Conservation (phyloP, 2,888 invertebrate species). For the Xanthorhoe spadicearia region DNA sequence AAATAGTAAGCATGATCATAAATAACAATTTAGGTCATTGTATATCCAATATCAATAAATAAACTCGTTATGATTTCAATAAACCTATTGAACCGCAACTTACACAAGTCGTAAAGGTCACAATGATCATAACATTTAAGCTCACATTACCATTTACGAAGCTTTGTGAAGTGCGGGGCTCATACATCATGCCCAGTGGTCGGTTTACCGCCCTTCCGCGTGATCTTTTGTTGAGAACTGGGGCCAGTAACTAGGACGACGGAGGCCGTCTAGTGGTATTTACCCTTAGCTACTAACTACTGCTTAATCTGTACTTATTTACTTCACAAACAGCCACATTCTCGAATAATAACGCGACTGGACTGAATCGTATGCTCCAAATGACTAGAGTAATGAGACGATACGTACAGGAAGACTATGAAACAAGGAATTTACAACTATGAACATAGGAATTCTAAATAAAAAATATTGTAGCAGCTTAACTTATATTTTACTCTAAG, state of each 20-base stretch:
- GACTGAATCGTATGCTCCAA: slow-evolving; percentile 32
- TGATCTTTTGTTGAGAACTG: slow-evolving; percentile 57
- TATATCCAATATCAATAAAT: neutral
- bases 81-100: neutral
- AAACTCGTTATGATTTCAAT: neutral
- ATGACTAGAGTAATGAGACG: slow-evolving; percentile 8
- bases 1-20: neutral
- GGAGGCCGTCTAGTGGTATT: slow-evolving; percentile 78
- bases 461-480: neutral
- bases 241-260: slow-evolving; percentile 49
- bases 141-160: slow-evolving; percentile 1
- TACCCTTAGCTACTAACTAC: slow-evolving; percentile 45
- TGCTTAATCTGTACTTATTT: slow-evolving; percentile 38
- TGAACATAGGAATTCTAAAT: neutral
- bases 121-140: slow-evolving; percentile 1
- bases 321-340: slow-evolving; percentile 50
- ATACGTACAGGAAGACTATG: neutral
- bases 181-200: slow-evolving; percentile 15
- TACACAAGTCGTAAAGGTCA: slow-evolving; percentile 1
- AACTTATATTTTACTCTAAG: neutral
- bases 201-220: slow-evolving; percentile 53
- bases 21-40: neutral
- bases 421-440: neutral
- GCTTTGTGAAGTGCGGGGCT: neutral
- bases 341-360: slow-evolving; percentile 50